A percentile compares a stretch with the other conserved stretches of the same genome.
phyloP scores from a whole-genome alignment of 2,113 vertebrate genomes.

The Bos indicus region DNA sequence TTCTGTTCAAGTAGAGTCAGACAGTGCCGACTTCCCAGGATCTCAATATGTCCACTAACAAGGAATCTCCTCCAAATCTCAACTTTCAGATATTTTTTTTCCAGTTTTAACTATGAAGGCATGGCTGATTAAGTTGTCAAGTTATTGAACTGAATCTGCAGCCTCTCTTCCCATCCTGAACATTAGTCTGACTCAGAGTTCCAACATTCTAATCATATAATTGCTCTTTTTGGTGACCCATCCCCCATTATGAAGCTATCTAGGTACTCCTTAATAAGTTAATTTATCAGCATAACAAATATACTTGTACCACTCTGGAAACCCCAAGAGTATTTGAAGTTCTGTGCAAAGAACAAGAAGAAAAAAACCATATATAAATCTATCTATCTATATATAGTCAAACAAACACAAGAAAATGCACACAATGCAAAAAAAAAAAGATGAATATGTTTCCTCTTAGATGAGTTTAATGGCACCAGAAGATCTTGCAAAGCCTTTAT shows the following conservation, averaged over 20 bases:
- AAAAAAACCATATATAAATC: neutral
- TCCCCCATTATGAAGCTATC: neutral
- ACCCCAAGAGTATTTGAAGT: neutral
- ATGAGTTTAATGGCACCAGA: neutral
- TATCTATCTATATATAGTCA: no score
- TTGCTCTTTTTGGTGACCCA: neutral
- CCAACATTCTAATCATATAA: neutral
- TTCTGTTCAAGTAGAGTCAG: neutral
- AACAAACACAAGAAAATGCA: neutral
- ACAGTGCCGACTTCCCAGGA: neutral
- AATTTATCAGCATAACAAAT: neutral
- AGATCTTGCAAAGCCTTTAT: neutral
- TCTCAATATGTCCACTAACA: neutral
- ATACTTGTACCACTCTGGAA: neutral
- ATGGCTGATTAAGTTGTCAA: neutral
- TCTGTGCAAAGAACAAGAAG: neutral
- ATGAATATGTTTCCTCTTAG: neutral
- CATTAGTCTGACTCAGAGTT: neutral
- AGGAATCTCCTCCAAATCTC: neutral
- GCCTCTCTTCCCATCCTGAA: neutral
- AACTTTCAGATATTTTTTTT: neutral
- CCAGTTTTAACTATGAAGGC: neutral
- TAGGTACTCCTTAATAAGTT: neutral
- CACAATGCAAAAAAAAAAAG: neutral
- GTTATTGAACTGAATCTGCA: neutral